These are phyloP conservation scores for Petaurus breviceps DNA, from an alignment of 2,113 vertebrate genomes.

Conservation along the genomic window DNA sequence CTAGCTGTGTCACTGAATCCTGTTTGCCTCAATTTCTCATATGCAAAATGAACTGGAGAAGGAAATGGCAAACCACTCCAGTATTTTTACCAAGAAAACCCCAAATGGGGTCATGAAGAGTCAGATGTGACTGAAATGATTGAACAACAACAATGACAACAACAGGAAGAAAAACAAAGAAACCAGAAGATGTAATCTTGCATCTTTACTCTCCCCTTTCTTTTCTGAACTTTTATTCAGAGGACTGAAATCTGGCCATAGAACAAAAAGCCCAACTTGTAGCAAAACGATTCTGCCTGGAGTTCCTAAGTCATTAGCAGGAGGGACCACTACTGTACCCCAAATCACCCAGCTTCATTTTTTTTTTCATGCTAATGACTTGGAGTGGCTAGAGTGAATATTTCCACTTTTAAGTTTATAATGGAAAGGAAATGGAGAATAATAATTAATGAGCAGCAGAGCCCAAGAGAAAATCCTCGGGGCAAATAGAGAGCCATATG, in stretches of 20 bases:
- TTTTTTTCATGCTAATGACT: not conserved
- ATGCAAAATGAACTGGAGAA: not conserved
- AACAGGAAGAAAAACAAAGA: not conserved
- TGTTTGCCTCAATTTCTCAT: not conserved
- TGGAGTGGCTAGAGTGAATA: not conserved
- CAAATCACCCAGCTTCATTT: not conserved
- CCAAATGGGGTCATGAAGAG: no score
- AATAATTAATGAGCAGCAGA: not conserved
- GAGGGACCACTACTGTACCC: not conserved
- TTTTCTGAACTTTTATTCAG: not conserved
- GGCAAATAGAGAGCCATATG: not conserved
- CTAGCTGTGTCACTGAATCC: not conserved
- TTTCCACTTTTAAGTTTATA: not conserved
- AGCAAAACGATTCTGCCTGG: not conserved
- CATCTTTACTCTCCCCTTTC: not conserved
- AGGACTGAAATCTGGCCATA: not conserved
- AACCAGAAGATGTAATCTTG: not conserved
- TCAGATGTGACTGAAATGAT: not conserved
- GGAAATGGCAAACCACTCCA: not conserved
- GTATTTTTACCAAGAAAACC: not conserved
- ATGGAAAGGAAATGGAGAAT: not conserved
- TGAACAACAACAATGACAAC: not conserved
- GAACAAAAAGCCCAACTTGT: not conserved
- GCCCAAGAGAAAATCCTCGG: not conserved
- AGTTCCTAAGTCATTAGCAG: not conserved